These are phyloP conservation scores for Oscheius sp. DNA, from an alignment of 2,888 invertebrate species.

Conservation along the genomic window DNA sequence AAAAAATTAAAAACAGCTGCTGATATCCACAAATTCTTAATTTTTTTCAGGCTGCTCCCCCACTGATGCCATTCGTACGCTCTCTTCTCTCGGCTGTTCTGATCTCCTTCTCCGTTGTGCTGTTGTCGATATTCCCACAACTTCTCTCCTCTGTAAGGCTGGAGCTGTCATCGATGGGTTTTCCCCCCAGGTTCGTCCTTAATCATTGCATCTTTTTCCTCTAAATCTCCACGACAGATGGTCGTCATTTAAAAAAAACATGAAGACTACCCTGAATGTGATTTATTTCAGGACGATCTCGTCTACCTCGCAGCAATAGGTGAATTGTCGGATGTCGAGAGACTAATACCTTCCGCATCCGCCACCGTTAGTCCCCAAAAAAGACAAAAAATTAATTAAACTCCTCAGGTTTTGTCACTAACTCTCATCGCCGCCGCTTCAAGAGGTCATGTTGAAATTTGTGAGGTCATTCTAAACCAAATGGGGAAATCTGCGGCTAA, in stretches of 20 bases:
- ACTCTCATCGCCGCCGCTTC: slow-evolving; percentile 46
- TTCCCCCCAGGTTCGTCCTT: slow-evolving; percentile 22
- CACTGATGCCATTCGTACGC: slow-evolving; percentile 34
- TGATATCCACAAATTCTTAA: too few species aligned
- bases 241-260: neutral
- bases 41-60: slow-evolving; percentile 30
- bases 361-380: neutral
- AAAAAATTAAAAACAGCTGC: too few species aligned
- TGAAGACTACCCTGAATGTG: too few species aligned
- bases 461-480: neutral
- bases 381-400: neutral
- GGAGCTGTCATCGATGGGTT: slow-evolving; percentile 42
- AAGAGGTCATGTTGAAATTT: slow-evolving; percentile 48
- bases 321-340: slow-evolving; percentile 25
- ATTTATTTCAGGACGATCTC: slow-evolving; percentile 48
- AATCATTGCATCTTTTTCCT: too few species aligned
- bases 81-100: slow-evolving; percentile 47
- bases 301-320: slow-evolving; percentile 51
- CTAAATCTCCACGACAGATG: neutral
- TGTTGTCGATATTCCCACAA: slow-evolving; percentile 52
- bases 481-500: neutral
- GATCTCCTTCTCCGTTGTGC: slow-evolving; percentile 48
- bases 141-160: slow-evolving; percentile 44
- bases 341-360: neutral
- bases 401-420: slow-evolving; percentile 36